Conservation (phyloP, 2,888 invertebrate genomes). For the Dryocosmus kuriphilus region DNA sequence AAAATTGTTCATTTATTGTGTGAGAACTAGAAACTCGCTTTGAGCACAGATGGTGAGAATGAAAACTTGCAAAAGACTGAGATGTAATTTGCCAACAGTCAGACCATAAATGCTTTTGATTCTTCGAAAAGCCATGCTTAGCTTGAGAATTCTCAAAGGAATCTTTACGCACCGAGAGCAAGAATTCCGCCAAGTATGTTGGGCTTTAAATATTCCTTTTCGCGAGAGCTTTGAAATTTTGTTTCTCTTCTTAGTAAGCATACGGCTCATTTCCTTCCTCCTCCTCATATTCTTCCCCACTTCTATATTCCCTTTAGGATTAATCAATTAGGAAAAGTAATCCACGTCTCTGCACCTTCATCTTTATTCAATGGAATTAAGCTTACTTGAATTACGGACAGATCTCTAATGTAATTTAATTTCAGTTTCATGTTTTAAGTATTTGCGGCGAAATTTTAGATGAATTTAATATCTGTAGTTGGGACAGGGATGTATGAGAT, state of each 20-base stretch:
- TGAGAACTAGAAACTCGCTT: background rate
- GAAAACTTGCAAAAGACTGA: background rate
- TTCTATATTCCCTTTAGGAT: constrained; percentile 20
- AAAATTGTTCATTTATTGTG: background rate
- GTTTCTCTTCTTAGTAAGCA: constrained; percentile 23
- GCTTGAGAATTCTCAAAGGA: constrained; percentile 22
- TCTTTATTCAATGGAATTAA: constrained; percentile 23
- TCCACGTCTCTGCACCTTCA: constrained; percentile 10
- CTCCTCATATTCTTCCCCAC: background rate
- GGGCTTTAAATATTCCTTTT: constrained; percentile 27
- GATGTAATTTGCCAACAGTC: constrained; percentile 9
- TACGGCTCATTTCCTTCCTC: background rate
- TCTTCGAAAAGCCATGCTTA: background rate
- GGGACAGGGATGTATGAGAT: background rate
- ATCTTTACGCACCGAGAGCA: constrained; percentile 13
- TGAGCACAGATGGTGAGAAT: background rate
- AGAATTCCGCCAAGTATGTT: constrained; percentile 19
- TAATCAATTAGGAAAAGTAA: constrained; percentile 40
- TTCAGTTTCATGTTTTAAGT: constrained; percentile 13
- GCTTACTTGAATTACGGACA: background rate
- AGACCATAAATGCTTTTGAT: background rate
- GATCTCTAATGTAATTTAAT: constrained; percentile 10
- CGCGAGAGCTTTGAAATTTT: constrained; percentile 14
- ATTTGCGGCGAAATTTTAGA: background rate
- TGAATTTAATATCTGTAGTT: constrained; percentile 13